Conservation (phyloP, 2,888 invertebrate genomes). For the Caenorhabditis sp. region DNA sequence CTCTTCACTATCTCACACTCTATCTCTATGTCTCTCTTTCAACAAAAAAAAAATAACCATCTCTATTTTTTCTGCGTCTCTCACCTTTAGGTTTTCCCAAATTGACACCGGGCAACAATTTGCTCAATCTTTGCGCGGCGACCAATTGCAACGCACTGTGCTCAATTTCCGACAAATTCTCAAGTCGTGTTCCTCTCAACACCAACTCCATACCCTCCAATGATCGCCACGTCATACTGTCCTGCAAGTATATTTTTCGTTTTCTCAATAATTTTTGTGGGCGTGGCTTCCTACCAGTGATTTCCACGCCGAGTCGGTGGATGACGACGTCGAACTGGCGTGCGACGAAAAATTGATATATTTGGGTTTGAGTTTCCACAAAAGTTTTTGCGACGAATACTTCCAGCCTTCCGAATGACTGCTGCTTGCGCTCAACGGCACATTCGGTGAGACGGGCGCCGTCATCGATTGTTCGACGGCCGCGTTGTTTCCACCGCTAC, state of each 20-base stretch:
- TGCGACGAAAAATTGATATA: conserved; percentile 50
- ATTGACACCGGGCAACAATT: conserved; percentile 48
- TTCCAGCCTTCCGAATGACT: conserved; percentile 55
- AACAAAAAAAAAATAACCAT: too few species aligned
- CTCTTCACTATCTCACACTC: not conserved
- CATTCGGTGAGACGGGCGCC: conserved; percentile 51
- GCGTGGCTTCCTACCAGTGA: conserved; percentile 27
- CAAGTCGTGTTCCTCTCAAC: conserved; percentile 79
- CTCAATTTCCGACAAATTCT: conserved; percentile 82
- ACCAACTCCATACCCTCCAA: conserved; percentile 77
- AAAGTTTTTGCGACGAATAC: conserved; percentile 49
- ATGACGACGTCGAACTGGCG: conserved; percentile 47
- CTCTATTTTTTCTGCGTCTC: not conserved
- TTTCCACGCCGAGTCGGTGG: conserved; percentile 55
- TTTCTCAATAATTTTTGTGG: too few species aligned
- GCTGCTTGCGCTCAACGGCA: conserved; percentile 53
- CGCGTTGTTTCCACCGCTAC: not conserved
- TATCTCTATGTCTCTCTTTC: conserved; percentile 1
- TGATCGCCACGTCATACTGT: conserved; percentile 52
- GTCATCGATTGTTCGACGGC: conserved; percentile 43
- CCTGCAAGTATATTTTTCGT: conserved; percentile 29
- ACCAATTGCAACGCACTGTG: conserved; percentile 80
- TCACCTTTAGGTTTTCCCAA: conserved; percentile 44
- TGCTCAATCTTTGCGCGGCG: conserved; percentile 83
- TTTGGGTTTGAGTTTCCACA: conserved; percentile 49